These are phyloP conservation scores for Stichodactyla helianthus DNA, from an alignment of 64 coral and sea anemone genomes.

Conservation along the genomic window DNA sequence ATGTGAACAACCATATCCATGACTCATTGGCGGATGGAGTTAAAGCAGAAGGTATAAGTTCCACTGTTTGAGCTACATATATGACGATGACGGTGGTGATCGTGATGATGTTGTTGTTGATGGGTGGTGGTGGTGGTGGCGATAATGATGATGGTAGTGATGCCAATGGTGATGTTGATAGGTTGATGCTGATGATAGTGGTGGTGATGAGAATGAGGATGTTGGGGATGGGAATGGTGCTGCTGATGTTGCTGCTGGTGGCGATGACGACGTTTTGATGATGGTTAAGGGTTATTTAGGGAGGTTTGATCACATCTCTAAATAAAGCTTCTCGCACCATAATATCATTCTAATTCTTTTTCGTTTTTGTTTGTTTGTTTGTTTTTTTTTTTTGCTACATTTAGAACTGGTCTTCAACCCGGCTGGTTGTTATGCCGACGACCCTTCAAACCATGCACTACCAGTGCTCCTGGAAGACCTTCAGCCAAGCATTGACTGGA, in stretches of 20 bases:
- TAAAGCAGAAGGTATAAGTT: neutral
- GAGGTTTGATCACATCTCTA: too few relatives aligned
- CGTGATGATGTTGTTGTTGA: too few relatives aligned
- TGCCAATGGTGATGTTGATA: too few relatives aligned
- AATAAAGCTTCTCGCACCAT: neutral
- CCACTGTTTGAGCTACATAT: too few relatives aligned
- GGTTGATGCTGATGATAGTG: too few relatives aligned
- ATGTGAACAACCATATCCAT: neutral
- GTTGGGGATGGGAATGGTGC: too few relatives aligned
- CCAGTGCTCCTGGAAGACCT: neutral
- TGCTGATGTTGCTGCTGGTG: too few relatives aligned
- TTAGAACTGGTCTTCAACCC: neutral
- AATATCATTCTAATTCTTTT: neutral
- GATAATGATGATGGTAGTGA: too few relatives aligned
- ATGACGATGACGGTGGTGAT: too few relatives aligned
- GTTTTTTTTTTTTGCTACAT: neutral
- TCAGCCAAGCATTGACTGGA: neutral
- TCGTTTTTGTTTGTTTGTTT: too few relatives aligned
- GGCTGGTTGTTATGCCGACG: neutral
- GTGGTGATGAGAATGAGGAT: too few relatives aligned
- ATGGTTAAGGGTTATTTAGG: neutral
- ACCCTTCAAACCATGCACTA: neutral
- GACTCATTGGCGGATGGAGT: neutral
- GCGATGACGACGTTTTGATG: neutral
- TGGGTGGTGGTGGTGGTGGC: too few relatives aligned